Evolutionary conservation across 2,113 vertebrate species (phyloP).

Genomic region (Alethe castanea): DNA sequence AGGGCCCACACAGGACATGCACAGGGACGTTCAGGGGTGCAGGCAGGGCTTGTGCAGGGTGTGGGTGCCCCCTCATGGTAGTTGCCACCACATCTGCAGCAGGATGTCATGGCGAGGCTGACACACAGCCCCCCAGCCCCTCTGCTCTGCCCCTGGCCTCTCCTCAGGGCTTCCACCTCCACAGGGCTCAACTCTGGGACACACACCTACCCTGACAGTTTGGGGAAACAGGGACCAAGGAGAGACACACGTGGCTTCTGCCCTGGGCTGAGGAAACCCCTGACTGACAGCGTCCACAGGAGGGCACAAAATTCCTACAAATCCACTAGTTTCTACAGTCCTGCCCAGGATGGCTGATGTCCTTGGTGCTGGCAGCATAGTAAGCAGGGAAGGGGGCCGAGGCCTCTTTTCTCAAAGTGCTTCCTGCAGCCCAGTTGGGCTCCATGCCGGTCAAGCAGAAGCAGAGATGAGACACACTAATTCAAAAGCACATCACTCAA

Average conservation of each 20-base stretch:
- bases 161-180: background rate
- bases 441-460: background rate
- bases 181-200: background rate
- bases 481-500: background rate
- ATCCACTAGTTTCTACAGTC: background rate
- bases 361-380: background rate
- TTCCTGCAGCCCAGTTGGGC: background rate
- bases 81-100: background rate
- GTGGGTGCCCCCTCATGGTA: slow-evolving; percentile 10
- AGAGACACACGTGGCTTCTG: background rate
- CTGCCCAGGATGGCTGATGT: background rate
- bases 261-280: background rate
- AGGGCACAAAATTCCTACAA: background rate
- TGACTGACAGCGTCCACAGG: background rate
- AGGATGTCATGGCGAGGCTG: background rate
- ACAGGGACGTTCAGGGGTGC: background rate
- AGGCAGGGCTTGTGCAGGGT: background rate
- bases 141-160: background rate
- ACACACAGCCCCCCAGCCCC: background rate
- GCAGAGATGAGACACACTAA: background rate
- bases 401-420: background rate
- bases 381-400: background rate
- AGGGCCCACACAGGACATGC: background rate
- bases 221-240: background rate
- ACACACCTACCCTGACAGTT: fast-evolving